phyloP scores from a whole-genome alignment of 1,140 invertebrate species.

The Neodiprion virginianus region DNA sequence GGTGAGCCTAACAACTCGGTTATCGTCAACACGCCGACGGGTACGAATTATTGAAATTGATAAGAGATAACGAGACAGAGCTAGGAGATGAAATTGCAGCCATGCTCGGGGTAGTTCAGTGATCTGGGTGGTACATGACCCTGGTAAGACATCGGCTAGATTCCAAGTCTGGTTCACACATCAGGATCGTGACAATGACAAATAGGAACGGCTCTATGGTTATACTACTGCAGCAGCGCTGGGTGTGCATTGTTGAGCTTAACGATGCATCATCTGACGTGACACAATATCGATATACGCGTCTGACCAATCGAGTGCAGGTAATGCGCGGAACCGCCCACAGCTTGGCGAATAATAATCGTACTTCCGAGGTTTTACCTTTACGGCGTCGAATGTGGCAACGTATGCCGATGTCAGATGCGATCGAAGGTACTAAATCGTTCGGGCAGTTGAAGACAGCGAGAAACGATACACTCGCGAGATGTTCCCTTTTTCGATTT shows the following conservation, averaged over 20 bases:
- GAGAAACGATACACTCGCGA: not conserved
- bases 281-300: not conserved
- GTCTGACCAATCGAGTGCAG: not conserved
- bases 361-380: not conserved
- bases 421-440: not conserved
- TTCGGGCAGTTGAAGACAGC: not conserved
- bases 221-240: not conserved
- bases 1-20: no score
- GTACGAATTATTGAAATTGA: no score
- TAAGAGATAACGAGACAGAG: no score
- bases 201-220: not conserved
- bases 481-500: no score
- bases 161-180: not conserved
- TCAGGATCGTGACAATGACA: not conserved
- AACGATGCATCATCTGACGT: not conserved
- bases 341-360: not conserved
- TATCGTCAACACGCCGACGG: no score
- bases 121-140: no score
- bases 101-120: no score
- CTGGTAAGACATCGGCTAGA: no score
- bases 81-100: no score
- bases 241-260: not conserved
- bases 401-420: not conserved
- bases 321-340: not conserved
- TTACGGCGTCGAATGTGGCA: not conserved